Evolutionary conservation across 2,113 vertebrate species (phyloP).

Genomic region (Hystrix brachyura): DNA sequence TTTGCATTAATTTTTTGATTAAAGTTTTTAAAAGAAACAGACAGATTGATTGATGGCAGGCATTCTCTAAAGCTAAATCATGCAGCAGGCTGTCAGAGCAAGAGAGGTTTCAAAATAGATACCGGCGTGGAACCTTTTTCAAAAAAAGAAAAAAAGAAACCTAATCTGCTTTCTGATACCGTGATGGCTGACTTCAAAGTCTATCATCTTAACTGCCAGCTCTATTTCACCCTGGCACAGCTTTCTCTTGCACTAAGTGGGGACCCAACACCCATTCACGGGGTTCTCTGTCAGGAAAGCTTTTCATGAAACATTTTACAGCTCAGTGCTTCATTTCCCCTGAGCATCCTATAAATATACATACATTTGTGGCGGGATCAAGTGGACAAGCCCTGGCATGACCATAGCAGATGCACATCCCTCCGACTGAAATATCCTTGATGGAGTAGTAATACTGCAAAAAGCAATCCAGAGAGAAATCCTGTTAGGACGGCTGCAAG

Average conservation of each 20-base stretch:
- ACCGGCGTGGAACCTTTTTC: slow-evolving; percentile 66
- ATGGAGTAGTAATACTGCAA: slow-evolving; percentile 98
- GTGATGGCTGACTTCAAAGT: slow-evolving; percentile 70
- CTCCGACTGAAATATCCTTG: slow-evolving; percentile 99
- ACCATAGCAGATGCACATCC: slow-evolving; percentile 99
- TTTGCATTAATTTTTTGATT: slow-evolving; percentile 77
- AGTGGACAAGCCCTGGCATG: slow-evolving; percentile 97
- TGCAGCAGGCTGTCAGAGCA: slow-evolving; percentile 45
- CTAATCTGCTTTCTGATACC: slow-evolving; percentile 76
- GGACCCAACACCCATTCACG: slow-evolving; percentile 75
- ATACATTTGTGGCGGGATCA: slow-evolving; percentile 93
- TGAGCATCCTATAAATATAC: slow-evolving; percentile 82
- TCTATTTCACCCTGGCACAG: slow-evolving; percentile 63
- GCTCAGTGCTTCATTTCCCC: slow-evolving; percentile 30
- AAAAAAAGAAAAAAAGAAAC: background rate
- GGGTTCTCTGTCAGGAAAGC: slow-evolving; percentile 44
- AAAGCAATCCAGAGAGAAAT: slow-evolving; percentile 84
- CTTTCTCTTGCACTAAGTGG: slow-evolving; percentile 66
- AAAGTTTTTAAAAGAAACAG: slow-evolving; percentile 60
- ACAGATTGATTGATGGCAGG: slow-evolving; percentile 58
- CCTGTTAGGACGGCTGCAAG: slow-evolving; percentile 74
- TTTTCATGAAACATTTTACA: slow-evolving; percentile 34
- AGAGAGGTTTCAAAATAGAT: slow-evolving; percentile 70
- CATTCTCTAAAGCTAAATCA: slow-evolving; percentile 68
- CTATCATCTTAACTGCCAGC: slow-evolving; percentile 75